Percentiles rank a stretch among this genome's conserved stretches.
phyloP scores from a whole-genome alignment of 53 echinoderm and acorn worm species.

The Paracentrotus lividus region DNA sequence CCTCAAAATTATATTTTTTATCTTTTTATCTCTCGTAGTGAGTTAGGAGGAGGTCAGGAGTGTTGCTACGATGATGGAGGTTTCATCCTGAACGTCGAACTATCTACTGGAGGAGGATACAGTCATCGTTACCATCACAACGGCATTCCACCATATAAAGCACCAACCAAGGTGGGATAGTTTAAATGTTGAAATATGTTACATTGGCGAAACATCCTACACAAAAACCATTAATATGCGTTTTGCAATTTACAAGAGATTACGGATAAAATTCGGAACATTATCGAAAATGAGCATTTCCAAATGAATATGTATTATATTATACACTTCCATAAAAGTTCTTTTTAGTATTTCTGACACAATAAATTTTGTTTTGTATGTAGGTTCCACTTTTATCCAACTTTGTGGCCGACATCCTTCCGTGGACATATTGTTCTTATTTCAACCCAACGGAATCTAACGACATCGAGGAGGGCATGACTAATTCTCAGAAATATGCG shows the following conservation, averaged over 20 bases:
- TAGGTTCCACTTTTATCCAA: background rate
- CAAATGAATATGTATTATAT: too few relatives aligned
- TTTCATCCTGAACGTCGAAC: background rate
- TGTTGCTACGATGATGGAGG: conserved; percentile 19
- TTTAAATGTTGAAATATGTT: too few relatives aligned
- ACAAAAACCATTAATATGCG: too few relatives aligned
- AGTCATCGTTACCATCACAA: conserved; percentile 14
- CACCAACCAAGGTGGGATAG: conserved; percentile 36
- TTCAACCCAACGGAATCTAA: too few relatives aligned
- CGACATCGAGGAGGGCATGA: background rate
- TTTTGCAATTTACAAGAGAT: background rate
- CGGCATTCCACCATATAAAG: background rate
- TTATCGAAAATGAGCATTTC: too few relatives aligned
- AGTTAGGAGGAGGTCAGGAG: conserved; percentile 23
- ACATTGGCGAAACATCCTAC: too few relatives aligned
- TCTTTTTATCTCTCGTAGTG: background rate
- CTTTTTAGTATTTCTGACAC: too few relatives aligned
- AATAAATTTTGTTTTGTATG: too few relatives aligned
- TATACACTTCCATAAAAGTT: too few relatives aligned
- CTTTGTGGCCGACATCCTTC: background rate
- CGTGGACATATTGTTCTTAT: background rate
- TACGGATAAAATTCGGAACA: too few relatives aligned
- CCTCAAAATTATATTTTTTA: background rate
- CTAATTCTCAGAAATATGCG: background rate
- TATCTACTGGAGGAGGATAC: conserved; percentile 25